Percentiles rank a stretch among this genome's conserved stretches.
Evolutionary conservation across 2,113 vertebrate species (phyloP).

Genomic region (Bubo bubo): DNA sequence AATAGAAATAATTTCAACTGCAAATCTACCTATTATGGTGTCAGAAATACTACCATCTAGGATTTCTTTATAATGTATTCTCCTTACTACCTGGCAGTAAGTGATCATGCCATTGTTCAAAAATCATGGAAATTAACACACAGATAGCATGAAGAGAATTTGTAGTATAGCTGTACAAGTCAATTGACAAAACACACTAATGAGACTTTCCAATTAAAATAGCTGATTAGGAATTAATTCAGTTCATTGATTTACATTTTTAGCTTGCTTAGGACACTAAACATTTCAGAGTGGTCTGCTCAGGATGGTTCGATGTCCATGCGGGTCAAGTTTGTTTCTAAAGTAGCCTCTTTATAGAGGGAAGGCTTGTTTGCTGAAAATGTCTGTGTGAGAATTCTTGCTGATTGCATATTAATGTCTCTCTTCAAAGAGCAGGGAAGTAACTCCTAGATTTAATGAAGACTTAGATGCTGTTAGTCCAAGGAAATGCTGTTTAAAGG

Average conservation of each 20-base stretch:
- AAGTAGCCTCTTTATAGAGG: background rate
- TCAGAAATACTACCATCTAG: background rate
- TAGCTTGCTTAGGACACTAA: background rate
- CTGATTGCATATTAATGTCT: background rate
- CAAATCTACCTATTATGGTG: background rate
- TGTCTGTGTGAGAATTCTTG: background rate
- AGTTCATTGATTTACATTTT: background rate
- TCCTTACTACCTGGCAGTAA: background rate
- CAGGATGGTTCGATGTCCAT: background rate
- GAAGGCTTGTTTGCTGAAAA: background rate
- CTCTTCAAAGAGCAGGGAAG: background rate
- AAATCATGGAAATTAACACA: background rate
- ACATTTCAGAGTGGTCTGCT: background rate
- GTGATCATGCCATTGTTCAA: background rate
- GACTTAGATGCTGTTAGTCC: background rate
- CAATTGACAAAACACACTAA: background rate
- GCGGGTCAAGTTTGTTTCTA: background rate
- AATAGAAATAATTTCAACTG: background rate
- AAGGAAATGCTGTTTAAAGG: slow-evolving; percentile 11
- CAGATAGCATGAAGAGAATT: background rate
- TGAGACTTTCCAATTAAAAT: background rate
- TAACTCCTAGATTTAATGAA: background rate
- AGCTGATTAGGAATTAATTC: background rate
- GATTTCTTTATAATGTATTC: background rate
- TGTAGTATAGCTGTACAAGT: background rate